phyloP scores from a whole-genome alignment of 2,888 invertebrate species.

The Plemyria rubiginata region DNA sequence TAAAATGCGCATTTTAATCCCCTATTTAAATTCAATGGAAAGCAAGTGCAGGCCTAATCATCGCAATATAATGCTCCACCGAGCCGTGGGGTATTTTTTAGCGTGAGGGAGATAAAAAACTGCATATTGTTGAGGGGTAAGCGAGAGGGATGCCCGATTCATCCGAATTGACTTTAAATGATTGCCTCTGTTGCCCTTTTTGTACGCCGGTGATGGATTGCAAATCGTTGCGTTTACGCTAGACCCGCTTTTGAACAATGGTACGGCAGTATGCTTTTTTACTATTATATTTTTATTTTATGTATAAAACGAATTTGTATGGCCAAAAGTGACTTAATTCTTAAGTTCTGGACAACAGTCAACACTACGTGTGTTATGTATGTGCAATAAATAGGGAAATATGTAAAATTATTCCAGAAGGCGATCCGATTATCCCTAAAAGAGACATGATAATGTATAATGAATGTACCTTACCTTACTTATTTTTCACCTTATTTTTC shows the following conservation, averaged over 20 bases:
- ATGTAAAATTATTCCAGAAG: too few species aligned
- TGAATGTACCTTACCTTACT: too few species aligned
- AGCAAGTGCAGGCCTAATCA: conserved; percentile 83
- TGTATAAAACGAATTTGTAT: neutral
- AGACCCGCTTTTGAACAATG: conserved; percentile 45
- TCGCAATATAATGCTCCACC: conserved; percentile 82
- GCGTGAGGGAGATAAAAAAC: conserved; percentile 52
- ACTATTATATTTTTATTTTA: conserved; percentile 7
- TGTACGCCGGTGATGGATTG: conserved; percentile 79
- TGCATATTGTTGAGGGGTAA: conserved; percentile 43
- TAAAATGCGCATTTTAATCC: conserved; percentile 81
- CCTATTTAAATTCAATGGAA: conserved; percentile 84
- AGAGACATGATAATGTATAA: too few species aligned
- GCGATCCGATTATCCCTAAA: too few species aligned
- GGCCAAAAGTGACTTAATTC: neutral
- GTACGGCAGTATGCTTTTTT: conserved; percentile 22
- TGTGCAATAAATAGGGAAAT: too few species aligned
- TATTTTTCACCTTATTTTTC: too few species aligned
- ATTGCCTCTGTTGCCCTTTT: conserved; percentile 74
- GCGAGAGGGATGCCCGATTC: conserved; percentile 61
- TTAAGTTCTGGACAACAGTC: too few species aligned
- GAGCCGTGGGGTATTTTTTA: conserved; percentile 74
- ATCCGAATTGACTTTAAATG: conserved; percentile 83
- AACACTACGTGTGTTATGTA: too few species aligned
- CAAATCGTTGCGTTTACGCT: conserved; percentile 69